These are phyloP conservation scores for Sardina pilchardus DNA, from an alignment of 2,113 vertebrate species.

Conservation along the genomic window DNA sequence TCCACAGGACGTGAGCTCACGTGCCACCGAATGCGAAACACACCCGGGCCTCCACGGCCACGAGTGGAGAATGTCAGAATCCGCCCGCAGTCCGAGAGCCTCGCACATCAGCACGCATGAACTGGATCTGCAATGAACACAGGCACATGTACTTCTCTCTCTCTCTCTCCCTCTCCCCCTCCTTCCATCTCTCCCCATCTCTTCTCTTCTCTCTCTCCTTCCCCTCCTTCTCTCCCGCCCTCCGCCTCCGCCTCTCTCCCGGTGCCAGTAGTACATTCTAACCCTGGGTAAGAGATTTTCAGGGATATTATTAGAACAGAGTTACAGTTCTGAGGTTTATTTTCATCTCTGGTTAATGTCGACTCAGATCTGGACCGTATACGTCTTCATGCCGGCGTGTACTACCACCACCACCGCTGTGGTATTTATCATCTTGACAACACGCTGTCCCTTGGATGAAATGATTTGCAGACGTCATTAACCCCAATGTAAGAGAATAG, in stretches of 20 bases:
- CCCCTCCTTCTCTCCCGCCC: not conserved
- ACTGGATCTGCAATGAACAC: not conserved
- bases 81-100: constrained; percentile 18
- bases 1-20: not conserved
- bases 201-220: not conserved
- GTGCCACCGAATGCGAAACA: not conserved
- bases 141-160: not conserved
- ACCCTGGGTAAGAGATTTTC: not conserved
- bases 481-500: not conserved
- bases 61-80: constrained; percentile 22
- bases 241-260: not conserved
- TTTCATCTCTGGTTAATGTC: constrained; percentile 21
- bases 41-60: not conserved
- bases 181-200: not conserved
- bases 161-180: not conserved
- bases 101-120: constrained; percentile 24
- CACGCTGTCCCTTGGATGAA: constrained; percentile 10
- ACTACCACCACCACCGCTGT: not conserved
- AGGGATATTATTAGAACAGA: not conserved
- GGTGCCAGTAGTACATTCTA: not conserved
- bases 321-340: constrained; percentile 6
- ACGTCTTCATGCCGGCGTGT: not conserved
- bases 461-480: constrained; percentile 11
- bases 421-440: not conserved
- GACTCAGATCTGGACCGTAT: not conserved